Conservation (phyloP, 2,797 vertebrate genomes). For the Zenarchopterus dispar region DNA sequence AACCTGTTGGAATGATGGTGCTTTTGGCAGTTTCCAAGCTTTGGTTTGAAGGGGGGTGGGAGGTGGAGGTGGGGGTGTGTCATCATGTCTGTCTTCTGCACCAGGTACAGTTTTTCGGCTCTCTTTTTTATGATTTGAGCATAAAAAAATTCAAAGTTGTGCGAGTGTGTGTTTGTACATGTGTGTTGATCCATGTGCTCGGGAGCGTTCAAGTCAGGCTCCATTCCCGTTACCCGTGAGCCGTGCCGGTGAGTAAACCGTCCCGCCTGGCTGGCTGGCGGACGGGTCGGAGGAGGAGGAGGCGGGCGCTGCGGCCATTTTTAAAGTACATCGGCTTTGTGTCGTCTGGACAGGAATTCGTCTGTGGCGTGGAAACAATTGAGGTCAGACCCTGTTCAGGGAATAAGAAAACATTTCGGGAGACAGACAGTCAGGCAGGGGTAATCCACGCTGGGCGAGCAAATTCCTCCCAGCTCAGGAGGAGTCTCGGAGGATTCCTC, state of each 20-base stretch:
- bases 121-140: constrained; percentile 34
- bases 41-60: constrained; percentile 10
- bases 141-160: constrained; percentile 63
- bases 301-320: constrained; percentile 41
- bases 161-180: constrained; percentile 53
- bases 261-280: not conserved
- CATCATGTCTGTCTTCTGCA: not conserved
- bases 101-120: constrained; percentile 4
- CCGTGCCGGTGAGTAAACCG: constrained; percentile 36
- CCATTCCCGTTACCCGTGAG: constrained; percentile 11
- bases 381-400: constrained; percentile 56
- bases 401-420: constrained; percentile 65
- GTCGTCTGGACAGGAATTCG: constrained; percentile 57
- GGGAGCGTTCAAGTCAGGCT: constrained; percentile 28
- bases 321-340: constrained; percentile 64
- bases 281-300: too few species aligned
- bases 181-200: constrained; percentile 60
- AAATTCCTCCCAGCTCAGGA: constrained; percentile 33
- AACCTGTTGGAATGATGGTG: constrained; percentile 35
- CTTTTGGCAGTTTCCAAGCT: not conserved
- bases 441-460: constrained; percentile 55
- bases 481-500: constrained; percentile 59
- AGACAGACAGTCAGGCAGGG: constrained; percentile 57
- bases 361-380: constrained; percentile 66
- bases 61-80: not conserved